Base-by-base conservation (phyloP, 2,888 invertebrate genomes). In the Pinctada fucata region DNA sequence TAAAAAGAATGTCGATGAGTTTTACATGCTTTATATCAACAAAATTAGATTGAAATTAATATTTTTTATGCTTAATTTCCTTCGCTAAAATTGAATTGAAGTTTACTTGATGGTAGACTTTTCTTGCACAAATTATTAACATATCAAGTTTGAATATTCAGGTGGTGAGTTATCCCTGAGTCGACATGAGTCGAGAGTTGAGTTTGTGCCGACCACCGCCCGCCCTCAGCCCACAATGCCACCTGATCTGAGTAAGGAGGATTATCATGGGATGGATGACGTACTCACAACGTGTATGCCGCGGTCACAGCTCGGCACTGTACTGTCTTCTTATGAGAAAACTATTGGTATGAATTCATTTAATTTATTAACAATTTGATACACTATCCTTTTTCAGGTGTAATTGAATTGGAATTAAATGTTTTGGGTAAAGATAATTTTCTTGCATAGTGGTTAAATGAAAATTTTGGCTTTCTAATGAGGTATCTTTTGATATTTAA, bases 251-350 rank as follows among this genome's bases (percentile, higher is more conserved):
- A 87, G 84, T 48, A 81, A 76, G 45, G 90, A 89, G 52, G 86
- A 90, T 68, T 92, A 89, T 80, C 72, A 79, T 48, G 85, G 86
- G 58, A 82, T 83, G n/a, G 89, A 88, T 13, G 91, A 91, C 71
- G 87, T 91, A 3, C 90, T 90, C 83, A 87, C 88, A 3, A 83
- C 89, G 3, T 88, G 91, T 5, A 85, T 92, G 65, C 91, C 91
- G 2, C 83, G 85, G 69, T 88, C 90, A 13, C 91, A 92, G 82
- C 84, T 92, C 4, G 86, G 85, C 8, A 87, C 89, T 48, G 91
- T 92, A 67, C 86, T 92, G 49, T 79, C 87, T 2, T 91, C 92
- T 4, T 92, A 92, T 81, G 90, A 91, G 78, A 92, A 91, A 79
- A 90, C 92, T 50, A 92, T 92, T 75, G 91, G 92, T 91, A 75